phyloP scores from a whole-genome alignment of 2,888 invertebrate genomes.

The Sisyra terminalis region DNA sequence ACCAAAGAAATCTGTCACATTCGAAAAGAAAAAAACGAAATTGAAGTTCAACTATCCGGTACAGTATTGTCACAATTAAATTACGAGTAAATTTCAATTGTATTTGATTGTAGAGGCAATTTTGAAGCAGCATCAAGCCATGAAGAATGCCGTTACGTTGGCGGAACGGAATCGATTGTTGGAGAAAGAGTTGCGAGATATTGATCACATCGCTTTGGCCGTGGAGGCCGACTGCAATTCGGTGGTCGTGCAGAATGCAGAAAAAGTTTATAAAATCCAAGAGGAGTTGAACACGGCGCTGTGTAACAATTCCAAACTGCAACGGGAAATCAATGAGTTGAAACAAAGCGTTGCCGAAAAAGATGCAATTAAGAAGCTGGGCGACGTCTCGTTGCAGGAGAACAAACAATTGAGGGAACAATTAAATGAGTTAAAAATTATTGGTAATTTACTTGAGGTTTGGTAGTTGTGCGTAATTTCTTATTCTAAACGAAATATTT shows the following conservation, averaged over 20 bases:
- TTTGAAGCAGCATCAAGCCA: constrained; percentile 63
- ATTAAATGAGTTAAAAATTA: constrained; percentile 40
- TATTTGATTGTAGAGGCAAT: constrained; percentile 39
- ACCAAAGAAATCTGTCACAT: constrained; percentile 40
- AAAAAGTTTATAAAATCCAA: constrained; percentile 28
- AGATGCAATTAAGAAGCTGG: constrained; percentile 34
- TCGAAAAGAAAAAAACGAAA: constrained; percentile 38
- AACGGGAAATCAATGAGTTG: constrained; percentile 28
- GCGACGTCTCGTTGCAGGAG: constrained; percentile 35
- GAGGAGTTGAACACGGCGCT: constrained; percentile 30
- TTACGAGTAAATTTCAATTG: too few species aligned
- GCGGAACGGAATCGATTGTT: constrained; percentile 56
- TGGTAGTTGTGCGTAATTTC: too few species aligned
- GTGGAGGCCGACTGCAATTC: constrained; percentile 64
- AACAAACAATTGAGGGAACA: constrained; percentile 36
- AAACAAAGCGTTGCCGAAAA: constrained; percentile 34
- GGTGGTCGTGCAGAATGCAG: constrained; percentile 41
- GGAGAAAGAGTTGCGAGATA: constrained; percentile 52
- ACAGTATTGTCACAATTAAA: background rate
- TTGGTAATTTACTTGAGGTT: constrained; percentile 25
- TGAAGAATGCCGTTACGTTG: constrained; percentile 53
- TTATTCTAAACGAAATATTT: constrained; percentile 1
- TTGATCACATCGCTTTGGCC: constrained; percentile 55
- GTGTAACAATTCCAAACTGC: constrained; percentile 29
- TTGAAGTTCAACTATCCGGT: constrained; percentile 37